Percentiles rank a stretch among this genome's conserved stretches.
These are phyloP conservation scores for Hofmannophila pseudospretella DNA, from an alignment of 2,888 invertebrate genomes.

Conservation along the genomic window DNA sequence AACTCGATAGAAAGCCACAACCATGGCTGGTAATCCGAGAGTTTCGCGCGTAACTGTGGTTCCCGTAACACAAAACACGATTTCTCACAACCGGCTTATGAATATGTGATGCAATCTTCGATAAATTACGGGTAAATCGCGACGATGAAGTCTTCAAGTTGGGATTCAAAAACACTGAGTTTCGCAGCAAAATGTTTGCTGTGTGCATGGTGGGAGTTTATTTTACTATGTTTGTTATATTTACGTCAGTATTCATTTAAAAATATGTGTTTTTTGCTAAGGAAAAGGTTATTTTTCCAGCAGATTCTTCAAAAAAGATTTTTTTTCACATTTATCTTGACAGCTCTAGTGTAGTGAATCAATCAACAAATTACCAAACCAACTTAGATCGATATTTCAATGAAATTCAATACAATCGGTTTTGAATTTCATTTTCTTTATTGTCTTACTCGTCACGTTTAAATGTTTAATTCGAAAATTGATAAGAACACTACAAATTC, in stretches of 20 bases:
- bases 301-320: constrained; percentile 48
- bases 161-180: constrained; percentile 43
- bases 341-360: too few relatives aligned
- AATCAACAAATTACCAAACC: too few relatives aligned
- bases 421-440: too few relatives aligned
- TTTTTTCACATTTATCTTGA: too few relatives aligned
- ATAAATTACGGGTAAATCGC: constrained; percentile 48
- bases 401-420: too few relatives aligned
- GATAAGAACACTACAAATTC: too few relatives aligned
- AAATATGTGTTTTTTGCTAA: constrained; percentile 17
- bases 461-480: too few relatives aligned
- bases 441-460: too few relatives aligned
- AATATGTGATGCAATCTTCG: constrained; percentile 67
- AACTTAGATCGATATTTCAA: too few relatives aligned
- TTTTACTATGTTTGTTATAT: constrained; percentile 5
- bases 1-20: constrained; percentile 21
- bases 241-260: constrained; percentile 40
- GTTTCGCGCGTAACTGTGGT: constrained; percentile 13
- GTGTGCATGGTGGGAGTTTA: constrained; percentile 46
- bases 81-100: constrained; percentile 38
- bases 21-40: constrained; percentile 38
- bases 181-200: constrained; percentile 53
- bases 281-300: constrained; percentile 64
- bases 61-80: constrained; percentile 16
- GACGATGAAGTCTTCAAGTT: constrained; percentile 41